Conservation (phyloP, 2,888 invertebrate species). For the Ennomos erosarius region DNA sequence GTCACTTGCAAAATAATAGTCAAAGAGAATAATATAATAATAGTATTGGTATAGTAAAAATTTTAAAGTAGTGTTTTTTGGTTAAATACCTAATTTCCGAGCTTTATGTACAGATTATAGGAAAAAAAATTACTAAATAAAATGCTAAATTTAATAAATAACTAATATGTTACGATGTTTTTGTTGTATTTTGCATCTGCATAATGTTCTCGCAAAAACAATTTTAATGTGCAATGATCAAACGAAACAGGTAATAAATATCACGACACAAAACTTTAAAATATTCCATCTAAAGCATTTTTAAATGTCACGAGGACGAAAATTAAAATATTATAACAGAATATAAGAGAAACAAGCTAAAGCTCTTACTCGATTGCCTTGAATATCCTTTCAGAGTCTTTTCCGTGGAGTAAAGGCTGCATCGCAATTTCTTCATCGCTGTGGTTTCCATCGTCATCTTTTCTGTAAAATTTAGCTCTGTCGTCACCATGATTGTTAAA, state of each 20-base stretch:
- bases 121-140: no score
- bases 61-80: no score
- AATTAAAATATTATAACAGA: conserved; percentile 14
- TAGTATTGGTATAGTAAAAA: no score
- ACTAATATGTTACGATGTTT: conserved; percentile 32
- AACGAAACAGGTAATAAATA: conserved; percentile 42
- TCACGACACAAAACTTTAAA: conserved; percentile 53
- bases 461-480: conserved; percentile 48
- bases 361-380: conserved; percentile 88
- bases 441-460: conserved; percentile 71
- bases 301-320: conserved; percentile 13
- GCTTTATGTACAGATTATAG: no score
- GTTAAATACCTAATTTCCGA: no score
- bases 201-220: conserved; percentile 44
- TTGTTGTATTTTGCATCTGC: conserved; percentile 42
- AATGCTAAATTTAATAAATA: no score
- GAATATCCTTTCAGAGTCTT: conserved; percentile 87
- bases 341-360: not conserved
- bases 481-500: no score
- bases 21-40: no score
- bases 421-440: conserved; percentile 92
- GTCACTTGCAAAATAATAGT: no score
- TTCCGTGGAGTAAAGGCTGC: conserved; percentile 88
- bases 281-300: conserved; percentile 35
- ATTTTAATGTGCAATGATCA: conserved; percentile 82